These are phyloP conservation scores for Reticulitermes speratus DNA, from an alignment of 1,140 invertebrate species.

Conservation along the genomic window DNA sequence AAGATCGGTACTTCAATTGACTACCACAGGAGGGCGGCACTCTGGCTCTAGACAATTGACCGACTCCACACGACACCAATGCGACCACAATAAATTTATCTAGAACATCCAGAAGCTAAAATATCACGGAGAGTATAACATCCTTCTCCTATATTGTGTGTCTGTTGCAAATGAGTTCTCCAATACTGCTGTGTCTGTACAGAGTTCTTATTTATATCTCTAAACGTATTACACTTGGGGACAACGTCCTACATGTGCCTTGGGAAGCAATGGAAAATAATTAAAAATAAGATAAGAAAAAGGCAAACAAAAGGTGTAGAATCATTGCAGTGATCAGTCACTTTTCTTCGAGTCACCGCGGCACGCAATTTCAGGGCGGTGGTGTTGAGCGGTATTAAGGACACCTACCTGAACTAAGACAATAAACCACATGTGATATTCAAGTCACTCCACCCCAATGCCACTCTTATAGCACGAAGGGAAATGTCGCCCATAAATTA, in stretches of 20 bases:
- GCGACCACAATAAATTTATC: conserved; percentile 13
- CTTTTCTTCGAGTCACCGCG: neutral
- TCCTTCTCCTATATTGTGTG: neutral
- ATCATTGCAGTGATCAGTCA: neutral
- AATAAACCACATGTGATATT: neutral
- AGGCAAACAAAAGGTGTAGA: neutral
- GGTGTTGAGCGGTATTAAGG: neutral
- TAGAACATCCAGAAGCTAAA: neutral
- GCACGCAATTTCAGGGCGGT: conserved; percentile 11
- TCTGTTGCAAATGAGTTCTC: neutral
- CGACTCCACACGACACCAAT: neutral
- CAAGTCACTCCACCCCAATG: neutral
- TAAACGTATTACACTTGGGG: neutral
- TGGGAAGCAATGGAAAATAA: neutral
- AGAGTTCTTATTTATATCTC: neutral
- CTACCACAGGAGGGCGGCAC: neutral
- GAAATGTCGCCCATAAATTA: neutral
- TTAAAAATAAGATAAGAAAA: neutral
- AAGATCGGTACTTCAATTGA: neutral
- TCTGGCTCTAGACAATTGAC: neutral
- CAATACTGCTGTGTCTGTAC: neutral
- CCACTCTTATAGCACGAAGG: neutral
- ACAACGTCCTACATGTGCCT: neutral
- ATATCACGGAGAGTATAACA: neutral
- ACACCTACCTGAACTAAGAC: neutral